Conservation (phyloP, 1,140 invertebrate species). For the Danaus melanippus region DNA sequence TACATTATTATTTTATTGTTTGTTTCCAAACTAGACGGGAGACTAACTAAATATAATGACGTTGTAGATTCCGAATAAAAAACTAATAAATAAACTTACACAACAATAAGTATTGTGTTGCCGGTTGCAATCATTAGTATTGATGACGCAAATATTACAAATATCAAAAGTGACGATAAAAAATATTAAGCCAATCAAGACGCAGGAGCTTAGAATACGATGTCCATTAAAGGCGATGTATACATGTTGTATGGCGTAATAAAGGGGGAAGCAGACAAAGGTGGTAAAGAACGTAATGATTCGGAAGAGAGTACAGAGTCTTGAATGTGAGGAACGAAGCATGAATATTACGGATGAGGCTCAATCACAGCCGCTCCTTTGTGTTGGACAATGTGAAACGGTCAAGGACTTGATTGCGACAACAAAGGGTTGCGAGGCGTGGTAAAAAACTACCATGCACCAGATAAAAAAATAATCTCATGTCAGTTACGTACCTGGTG, state of each 20-base stretch:
- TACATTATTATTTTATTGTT: constrained; percentile 53
- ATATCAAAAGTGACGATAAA: constrained; percentile 48
- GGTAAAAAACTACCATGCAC: constrained; percentile 25
- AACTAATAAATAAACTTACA: constrained; percentile 41
- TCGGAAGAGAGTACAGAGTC: constrained; percentile 58
- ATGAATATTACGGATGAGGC: constrained; percentile 62
- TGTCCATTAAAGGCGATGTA: constrained; percentile 59
- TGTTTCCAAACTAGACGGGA: constrained; percentile 35
- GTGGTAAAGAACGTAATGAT: constrained; percentile 65
- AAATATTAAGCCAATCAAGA: constrained; percentile 61
- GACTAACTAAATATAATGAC: constrained; percentile 68
- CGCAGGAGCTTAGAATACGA: constrained; percentile 41
- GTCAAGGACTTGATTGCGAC: constrained; percentile 63
- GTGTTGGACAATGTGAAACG: constrained; percentile 49
- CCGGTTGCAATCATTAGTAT: constrained; percentile 66
- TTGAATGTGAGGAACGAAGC: constrained; percentile 57
- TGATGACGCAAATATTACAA: constrained; percentile 67
- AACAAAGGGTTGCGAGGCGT: constrained; percentile 58
- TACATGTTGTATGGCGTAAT: constrained; percentile 53
- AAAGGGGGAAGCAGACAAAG: constrained; percentile 55
- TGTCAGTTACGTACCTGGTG: too few species aligned
- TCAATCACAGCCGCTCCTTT: constrained; percentile 60
- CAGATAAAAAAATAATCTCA: too few species aligned
- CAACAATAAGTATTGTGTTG: constrained; percentile 65
- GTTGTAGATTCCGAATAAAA: constrained; percentile 50